Evolutionary conservation across 2,888 invertebrate species (phyloP), one percentile per base, ranked within the genome.

Genomic region (Panzeria rudis): DNA sequence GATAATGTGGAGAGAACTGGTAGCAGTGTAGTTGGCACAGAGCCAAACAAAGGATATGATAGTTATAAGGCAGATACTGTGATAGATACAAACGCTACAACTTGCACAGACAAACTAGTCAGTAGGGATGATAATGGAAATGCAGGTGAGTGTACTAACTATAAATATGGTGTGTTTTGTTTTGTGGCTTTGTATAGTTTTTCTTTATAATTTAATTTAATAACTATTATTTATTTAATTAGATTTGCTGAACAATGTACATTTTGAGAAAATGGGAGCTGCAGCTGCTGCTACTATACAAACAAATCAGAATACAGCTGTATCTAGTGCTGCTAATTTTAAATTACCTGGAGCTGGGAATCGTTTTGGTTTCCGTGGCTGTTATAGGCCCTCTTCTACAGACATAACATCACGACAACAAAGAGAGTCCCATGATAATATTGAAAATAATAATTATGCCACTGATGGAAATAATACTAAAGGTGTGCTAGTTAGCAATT

Each of bases 321-420:
- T 11, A 13, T 47, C 20, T 38, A 68, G 23, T 52, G 73, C 52
- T 38, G 77, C 29, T 38, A 84, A 80, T 68, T 68, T 23, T 59
- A 69, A 77, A 23, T 94, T 95, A 84, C 89, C 75, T 73, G 88
- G 88, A 35, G 87, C 87, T 38, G 94, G 95, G 44, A 96, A 95
- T 92, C 95, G 96, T 90, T 97, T 96, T 92, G 96, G 96, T 88
- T 96, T 96, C 93, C 94, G 96, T 89, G 95, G 95, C 90, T 90
- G 93, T 5, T 89, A 90, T 52, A 89, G 93, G 52, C 94, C 94
- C 88, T 92, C 94, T n/a, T 94, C 94, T 86, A 94, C 94, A 88
- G 91, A 92, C 29, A 94, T 95, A 56, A 94, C 95, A 80, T 95
- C 95, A 89, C 95, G 94, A 89, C 95, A 94, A 92, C 95, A 95